Percentiles rank a stretch among this genome's conserved stretches.
Conservation (phyloP, 1,140 invertebrate genomes). For the Drosophila ambigua region DNA sequence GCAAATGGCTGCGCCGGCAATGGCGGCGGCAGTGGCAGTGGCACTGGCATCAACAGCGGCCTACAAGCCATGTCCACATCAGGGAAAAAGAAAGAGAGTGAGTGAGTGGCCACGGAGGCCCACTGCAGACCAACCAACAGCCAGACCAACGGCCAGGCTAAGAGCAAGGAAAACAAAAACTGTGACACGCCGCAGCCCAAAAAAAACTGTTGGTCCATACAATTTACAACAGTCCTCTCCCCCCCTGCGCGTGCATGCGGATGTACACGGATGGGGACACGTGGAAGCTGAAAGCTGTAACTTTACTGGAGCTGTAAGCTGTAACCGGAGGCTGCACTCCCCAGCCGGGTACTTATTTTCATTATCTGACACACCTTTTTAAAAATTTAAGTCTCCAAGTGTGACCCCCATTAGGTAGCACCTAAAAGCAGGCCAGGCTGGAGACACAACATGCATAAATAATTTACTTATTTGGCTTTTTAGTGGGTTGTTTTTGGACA, state of each 20-base stretch:
- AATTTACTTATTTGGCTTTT: conserved; percentile 77
- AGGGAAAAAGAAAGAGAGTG: conserved; percentile 25
- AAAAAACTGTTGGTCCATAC: conserved; percentile 46
- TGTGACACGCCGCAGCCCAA: conserved; percentile 42
- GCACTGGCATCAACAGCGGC: conserved; percentile 19
- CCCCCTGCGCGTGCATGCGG: conserved; percentile 1
- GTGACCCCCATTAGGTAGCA: conserved; percentile 78
- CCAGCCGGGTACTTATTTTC: conserved; percentile 73
- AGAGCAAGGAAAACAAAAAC: conserved; percentile 34
- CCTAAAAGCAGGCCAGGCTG: conserved; percentile 46
- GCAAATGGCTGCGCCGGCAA: conserved; percentile 52
- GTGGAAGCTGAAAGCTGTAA: conserved; percentile 24
- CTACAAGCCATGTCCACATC: conserved; percentile 44
- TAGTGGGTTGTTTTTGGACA: conserved; percentile 22
- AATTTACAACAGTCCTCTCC: conserved; percentile 33
- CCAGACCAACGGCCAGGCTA: neutral
- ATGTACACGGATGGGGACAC: conserved; percentile 1
- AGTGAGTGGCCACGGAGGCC: conserved; percentile 27
- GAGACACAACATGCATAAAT: conserved; percentile 65
- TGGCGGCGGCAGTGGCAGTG: neutral
- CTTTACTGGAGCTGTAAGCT: conserved; percentile 25
- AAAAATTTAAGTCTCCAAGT: conserved; percentile 79
- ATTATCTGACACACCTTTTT: conserved; percentile 81
- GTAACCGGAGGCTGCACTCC: conserved; percentile 50
- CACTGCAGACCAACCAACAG: conserved; percentile 37